Evolutionary conservation across 2,888 invertebrate species (phyloP), one percentile per base, ranked within the genome.

Genomic region (Galerucella calmariensis): DNA sequence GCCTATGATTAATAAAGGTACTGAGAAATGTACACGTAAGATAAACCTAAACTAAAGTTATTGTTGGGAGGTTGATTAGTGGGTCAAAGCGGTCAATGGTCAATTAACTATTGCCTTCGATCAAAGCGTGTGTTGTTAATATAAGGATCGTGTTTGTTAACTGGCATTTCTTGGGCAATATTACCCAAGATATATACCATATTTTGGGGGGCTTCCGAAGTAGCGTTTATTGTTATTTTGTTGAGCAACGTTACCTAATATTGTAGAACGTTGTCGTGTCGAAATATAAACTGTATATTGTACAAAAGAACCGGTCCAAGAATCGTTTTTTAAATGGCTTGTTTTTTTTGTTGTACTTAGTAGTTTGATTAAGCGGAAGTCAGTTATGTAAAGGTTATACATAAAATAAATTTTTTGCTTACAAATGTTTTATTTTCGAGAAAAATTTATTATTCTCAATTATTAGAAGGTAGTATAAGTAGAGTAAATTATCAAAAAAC

Each of bases 31-130:
- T 63, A 41, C 35, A 61, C 61, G 61, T 61, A 61, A 12, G 41
- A 8, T 3, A 27, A 61, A 14, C 61, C 35, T 9, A 61, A 61
- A 11, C 12, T 61, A 61, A 61, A 61, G 35, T 63, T 16, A 63
- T 63, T 16, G 63, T 63, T 63, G 63, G 62, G 12, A 62, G 62
- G 44, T 44, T 63, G 63, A 63, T 63, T 63, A 63, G 44, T 63
- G 16, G 63, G 63, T 63, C 63, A 63, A 41, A n/a, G 16, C 44
- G 63, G 63, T 35, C 35, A 62, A 62, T 41, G 35, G 62, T 63
- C 63, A 63, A 63, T 63, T 63, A 63, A 44, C 63, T 44, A 63
- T 63, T 63, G 41, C 44, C 62, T 62, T 62, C 24, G 8, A 63
- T 41, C 8, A n/a, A 44, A 44, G 44, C 63, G 63, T 63, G 16